Conservation (phyloP, 2,797 vertebrate genomes). For the Sarcoramphus papa region DNA sequence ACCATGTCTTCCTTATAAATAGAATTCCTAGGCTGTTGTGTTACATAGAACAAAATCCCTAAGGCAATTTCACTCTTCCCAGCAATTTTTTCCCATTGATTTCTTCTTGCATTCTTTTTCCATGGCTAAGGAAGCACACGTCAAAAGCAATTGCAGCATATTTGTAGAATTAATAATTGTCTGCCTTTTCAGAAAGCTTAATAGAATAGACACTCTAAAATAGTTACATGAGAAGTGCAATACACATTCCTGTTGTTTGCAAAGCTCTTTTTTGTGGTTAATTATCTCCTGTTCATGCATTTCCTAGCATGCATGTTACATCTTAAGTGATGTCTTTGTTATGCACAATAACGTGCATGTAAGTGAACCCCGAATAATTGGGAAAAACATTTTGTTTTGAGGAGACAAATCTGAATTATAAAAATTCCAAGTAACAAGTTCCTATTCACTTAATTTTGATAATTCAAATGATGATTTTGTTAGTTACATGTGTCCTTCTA, state of each 20-base stretch:
- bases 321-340: not conserved
- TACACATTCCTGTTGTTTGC: not conserved
- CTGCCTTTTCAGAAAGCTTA: conserved; percentile 28
- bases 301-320: rapidly evolving
- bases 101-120: conserved; percentile 36
- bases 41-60: conserved; percentile 27
- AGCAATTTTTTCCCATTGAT: conserved; percentile 38
- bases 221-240: not conserved
- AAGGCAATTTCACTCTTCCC: conserved; percentile 2
- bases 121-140: conserved; percentile 16
- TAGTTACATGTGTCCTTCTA: not conserved
- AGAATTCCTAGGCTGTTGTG: conserved; percentile 2
- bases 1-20: not conserved
- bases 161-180: conserved; percentile 42
- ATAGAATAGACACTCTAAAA: not conserved
- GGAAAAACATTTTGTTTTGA: not conserved
- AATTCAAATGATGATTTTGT: not conserved
- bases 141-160: conserved; percentile 26
- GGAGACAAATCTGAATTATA: not conserved
- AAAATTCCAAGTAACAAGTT: not conserved
- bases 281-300: not conserved
- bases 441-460: not conserved
- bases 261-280: not conserved
- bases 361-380: not conserved
- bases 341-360: rapidly evolving